A percentile compares a stretch with the other conserved stretches of the same genome.
phyloP scores from a whole-genome alignment of 2,888 invertebrate species.

The Synergus japonicus region DNA sequence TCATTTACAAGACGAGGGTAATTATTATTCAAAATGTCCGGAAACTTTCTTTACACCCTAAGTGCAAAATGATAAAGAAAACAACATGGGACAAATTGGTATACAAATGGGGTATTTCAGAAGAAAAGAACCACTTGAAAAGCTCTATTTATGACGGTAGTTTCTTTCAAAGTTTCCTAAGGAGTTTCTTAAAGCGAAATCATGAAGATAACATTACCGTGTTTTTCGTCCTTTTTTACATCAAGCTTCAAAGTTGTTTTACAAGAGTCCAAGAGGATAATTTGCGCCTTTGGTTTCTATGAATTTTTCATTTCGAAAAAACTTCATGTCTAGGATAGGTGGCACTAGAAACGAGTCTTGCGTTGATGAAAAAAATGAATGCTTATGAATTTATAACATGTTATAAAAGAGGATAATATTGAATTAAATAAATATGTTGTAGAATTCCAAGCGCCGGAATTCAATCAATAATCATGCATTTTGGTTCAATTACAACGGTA shows the following conservation, averaged over 20 bases:
- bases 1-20: constrained; percentile 16
- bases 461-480: too few species aligned
- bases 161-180: constrained; percentile 22
- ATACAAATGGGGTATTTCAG: constrained; percentile 36
- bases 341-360: too few species aligned
- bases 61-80: constrained; percentile 34
- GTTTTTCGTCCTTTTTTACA: constrained; percentile 1
- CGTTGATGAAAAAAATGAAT: too few species aligned
- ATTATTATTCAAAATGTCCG: constrained; percentile 31
- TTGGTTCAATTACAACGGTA: too few species aligned
- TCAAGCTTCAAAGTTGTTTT: constrained; percentile 4
- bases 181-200: constrained; percentile 33
- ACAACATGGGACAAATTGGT: constrained; percentile 31
- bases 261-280: neutral
- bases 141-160: constrained; percentile 38
- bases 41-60: constrained; percentile 13
- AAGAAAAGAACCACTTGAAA: constrained; percentile 38
- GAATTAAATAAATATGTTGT: too few species aligned
- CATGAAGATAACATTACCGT: constrained; percentile 25
- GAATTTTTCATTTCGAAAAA: too few species aligned
- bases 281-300: neutral
- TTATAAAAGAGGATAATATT: too few species aligned
- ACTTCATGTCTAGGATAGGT: too few species aligned
- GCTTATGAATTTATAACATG: too few species aligned
- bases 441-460: too few species aligned